A percentile compares a stretch with the other conserved stretches of the same genome.
Evolutionary conservation across 2,113 vertebrate species (phyloP).

Genomic region (Todiramphus saurophagus): DNA sequence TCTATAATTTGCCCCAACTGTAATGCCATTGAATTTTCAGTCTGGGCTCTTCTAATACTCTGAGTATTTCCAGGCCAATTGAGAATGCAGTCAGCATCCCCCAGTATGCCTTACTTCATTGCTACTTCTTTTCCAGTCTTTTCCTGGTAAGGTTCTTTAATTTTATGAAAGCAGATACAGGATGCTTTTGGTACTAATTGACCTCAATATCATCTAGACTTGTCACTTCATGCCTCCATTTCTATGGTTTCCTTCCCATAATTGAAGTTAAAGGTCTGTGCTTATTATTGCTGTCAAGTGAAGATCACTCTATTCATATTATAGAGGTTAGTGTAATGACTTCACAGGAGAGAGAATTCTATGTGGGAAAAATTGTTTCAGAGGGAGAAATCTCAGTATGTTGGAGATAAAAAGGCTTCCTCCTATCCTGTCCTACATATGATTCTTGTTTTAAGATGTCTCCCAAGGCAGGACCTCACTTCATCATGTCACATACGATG

Average conservation of each 20-base stretch:
- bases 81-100: background rate
- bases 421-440: background rate
- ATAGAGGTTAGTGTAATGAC: background rate
- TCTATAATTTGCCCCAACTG: background rate
- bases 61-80: background rate
- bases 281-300: background rate
- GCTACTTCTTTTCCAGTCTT: background rate
- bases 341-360: background rate
- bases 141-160: background rate
- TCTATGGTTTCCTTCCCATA: background rate
- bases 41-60: background rate
- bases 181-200: background rate
- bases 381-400: background rate
- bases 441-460: background rate
- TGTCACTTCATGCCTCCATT: background rate
- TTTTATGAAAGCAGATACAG: background rate
- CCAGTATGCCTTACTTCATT: background rate
- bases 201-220: background rate
- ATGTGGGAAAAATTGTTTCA: background rate
- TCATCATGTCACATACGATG: background rate
- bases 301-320: background rate
- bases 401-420: background rate
- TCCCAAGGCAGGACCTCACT: background rate
- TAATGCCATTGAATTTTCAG: background rate
- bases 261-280: background rate